Base-by-base conservation (phyloP, 2,797 vertebrate genomes). In the Echeneis naucrates region DNA sequence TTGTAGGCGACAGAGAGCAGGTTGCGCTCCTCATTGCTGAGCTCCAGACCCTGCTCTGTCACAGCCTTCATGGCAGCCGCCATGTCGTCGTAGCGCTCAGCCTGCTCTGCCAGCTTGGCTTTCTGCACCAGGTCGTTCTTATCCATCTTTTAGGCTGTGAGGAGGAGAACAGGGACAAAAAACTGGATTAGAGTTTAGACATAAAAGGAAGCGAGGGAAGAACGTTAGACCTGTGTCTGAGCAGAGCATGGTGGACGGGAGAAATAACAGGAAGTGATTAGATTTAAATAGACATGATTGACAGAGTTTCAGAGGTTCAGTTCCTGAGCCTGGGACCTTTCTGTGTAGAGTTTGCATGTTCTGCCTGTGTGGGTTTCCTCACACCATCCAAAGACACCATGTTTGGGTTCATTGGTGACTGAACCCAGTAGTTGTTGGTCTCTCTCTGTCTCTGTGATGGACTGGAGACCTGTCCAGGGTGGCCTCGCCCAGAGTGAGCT, bases 1-100 rank as follows among this genome's bases (percentile, higher is more conserved):
- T 99, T 99, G 92, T 98, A 99, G 89, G 98, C 98, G 5, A 99
- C 98, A 0, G 98, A 99, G 14, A 99, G 96, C 53, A 99, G 95
- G 88, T 99, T 99, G 83, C 98, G 95, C 90, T 99, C 98, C 89
- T 99, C 98, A 0, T 98, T 98, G 88, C 96, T 97, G 67, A 99
- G 95, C 84, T 98, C 96, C 75, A 90, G 84, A 12, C 92, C 94
- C 93, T 95, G 94, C 93, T 97, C 97, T 42, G 97, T 98, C 92
- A 99, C 97, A 30, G 91, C 86, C 93, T 98, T 99, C 98, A 99
- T 99, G 94, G 95, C 95, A 79, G 94, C 93, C 83, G 97, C 97
- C 98, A 99, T 99, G 94, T 99, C 98, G 83, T 99, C 98, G 12
- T 98, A 99, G 89, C 97, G 97, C 93, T 99, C 98, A 60, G 97